phyloP scores from a whole-genome alignment of 2,113 vertebrate species.

The Rhinoderma darwinii region DNA sequence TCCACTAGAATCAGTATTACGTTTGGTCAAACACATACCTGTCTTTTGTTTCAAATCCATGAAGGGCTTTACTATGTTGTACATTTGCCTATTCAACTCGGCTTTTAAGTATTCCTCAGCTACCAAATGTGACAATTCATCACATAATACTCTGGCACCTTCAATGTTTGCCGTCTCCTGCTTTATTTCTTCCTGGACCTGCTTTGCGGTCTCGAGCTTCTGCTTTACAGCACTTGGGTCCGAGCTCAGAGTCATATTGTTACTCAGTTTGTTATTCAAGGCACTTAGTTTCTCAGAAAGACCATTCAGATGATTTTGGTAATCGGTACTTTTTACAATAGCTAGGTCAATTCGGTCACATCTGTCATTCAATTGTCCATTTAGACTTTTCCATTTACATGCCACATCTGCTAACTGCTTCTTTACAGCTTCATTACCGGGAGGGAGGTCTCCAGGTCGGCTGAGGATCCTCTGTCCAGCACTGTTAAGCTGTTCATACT shows the following conservation, averaged over 20 bases:
- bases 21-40: conserved; percentile 77
- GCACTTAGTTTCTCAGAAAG: conserved; percentile 77
- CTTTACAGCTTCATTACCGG: conserved; percentile 73
- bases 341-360: conserved; percentile 86
- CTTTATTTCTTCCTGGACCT: conserved; percentile 81
- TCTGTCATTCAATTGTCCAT: conserved; percentile 83
- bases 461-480: conserved; percentile 81
- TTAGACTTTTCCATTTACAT: conserved; percentile 89
- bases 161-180: conserved; percentile 83
- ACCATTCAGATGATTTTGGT: conserved; percentile 82
- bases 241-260: conserved; percentile 78
- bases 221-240: conserved; percentile 87
- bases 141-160: conserved; percentile 79
- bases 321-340: conserved; percentile 84
- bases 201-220: conserved; percentile 83
- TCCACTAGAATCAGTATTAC: neutral
- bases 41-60: conserved; percentile 91
- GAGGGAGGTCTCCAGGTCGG: conserved; percentile 77
- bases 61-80: conserved; percentile 85
- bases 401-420: conserved; percentile 81
- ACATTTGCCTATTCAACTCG: conserved; percentile 88
- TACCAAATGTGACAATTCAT: conserved; percentile 85
- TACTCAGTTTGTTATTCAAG: conserved; percentile 81
- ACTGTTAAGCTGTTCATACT: conserved; percentile 86
- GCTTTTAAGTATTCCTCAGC: conserved; percentile 93